These are phyloP conservation scores for Haplochromis burtoni DNA, from an alignment of 2,113 vertebrate genomes.

Conservation along the genomic window DNA sequence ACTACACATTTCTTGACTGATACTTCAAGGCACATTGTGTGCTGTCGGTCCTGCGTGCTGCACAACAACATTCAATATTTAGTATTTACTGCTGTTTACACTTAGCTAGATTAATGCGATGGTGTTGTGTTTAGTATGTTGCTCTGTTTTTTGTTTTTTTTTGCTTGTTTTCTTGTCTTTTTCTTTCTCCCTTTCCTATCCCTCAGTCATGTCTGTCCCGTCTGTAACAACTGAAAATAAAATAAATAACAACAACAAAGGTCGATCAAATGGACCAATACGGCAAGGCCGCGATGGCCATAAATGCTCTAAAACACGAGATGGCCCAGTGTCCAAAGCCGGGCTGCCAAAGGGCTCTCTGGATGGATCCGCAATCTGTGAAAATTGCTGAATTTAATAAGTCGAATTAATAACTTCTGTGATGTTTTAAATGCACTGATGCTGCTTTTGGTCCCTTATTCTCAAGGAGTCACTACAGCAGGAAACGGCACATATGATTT, in stretches of 20 bases:
- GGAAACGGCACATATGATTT: neutral
- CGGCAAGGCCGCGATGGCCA: accelerated
- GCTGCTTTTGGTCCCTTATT: neutral
- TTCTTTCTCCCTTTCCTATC: neutral
- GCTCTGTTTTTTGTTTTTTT: accelerated
- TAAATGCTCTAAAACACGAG: neutral
- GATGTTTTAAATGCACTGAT: neutral
- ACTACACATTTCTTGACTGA: accelerated
- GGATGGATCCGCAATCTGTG: neutral
- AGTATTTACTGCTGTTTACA: neutral
- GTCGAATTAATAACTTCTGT: neutral
- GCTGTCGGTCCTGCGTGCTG: accelerated
- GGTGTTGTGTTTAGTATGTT: neutral
- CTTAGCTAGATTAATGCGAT: accelerated
- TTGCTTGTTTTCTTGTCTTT: accelerated
- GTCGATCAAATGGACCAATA: neutral
- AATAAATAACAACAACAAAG: neutral
- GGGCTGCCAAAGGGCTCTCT: neutral
- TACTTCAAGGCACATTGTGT: accelerated
- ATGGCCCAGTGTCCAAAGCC: neutral
- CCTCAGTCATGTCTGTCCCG: neutral
- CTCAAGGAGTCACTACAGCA: neutral
- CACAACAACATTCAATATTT: neutral
- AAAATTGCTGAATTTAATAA: neutral
- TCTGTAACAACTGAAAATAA: neutral